Evolutionary conservation across 2,888 invertebrate species (phyloP), one percentile per base, ranked within the genome.

Genomic region (Zygaena filipendulae): DNA sequence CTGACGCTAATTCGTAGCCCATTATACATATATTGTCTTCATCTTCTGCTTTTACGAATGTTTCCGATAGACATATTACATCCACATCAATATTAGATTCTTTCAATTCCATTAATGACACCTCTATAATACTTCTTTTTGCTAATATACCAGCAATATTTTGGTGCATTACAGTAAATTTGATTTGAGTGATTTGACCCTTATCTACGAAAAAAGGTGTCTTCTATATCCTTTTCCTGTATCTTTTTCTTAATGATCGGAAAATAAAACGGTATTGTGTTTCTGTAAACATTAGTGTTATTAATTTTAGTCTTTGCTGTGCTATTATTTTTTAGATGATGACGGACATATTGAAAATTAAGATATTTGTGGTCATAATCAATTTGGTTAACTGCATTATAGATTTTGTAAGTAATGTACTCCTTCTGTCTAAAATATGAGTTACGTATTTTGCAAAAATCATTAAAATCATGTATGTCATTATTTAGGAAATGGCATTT

Each of bases 101-200:
- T 10, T 18, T 9, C 7, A 32, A 11, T 26, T 35, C 29, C 10
- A 23, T 13, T 16, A 32, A 7, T 13, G 35, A 32, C 5, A 35
- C 10, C 25, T 32, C 29, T n/a, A 32, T 6, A 22, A 35, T 27
- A 13, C 23, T 11, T 9, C 23, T 20, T 27, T 35, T 35, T 16
- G 27, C 23, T 10, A 30, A 22, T 12, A 33, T 22, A 19, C 33
- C 27, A 3, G 22, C 27, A 13, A 30, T 30, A 30, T 33, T 33
- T 30, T 30, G 29, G 11, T 29, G 29, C 8, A 33, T 8, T 19
- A 33, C n/a, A 21, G 13, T 33, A 25, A 33, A 29, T n/a, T n/a
- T n/a, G n/a, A n/a, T n/a, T n/a, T n/a, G n/a, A n/a, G n/a, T n/a
- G n/a, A n/a, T n/a, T n/a, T 0, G 22, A 11, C 21, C 5, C 16